phyloP scores from a whole-genome alignment of 2,113 vertebrate species.

The Sorex araneus region DNA sequence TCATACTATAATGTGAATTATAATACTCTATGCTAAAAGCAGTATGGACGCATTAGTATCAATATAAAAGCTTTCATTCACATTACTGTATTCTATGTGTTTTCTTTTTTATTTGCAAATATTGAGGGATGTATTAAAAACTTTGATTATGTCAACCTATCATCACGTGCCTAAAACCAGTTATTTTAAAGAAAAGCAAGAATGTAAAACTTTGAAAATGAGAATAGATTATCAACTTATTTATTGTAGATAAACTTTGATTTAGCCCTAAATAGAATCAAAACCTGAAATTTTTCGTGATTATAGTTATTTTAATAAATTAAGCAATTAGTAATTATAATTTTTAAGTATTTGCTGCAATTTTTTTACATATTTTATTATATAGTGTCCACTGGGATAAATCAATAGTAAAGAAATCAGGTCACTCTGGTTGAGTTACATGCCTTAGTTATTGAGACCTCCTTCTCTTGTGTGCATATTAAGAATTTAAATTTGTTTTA shows the following conservation, averaged over 20 bases:
- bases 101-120: slow-evolving; percentile 13
- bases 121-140: slow-evolving; percentile 18
- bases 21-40: not conserved
- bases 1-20: not conserved
- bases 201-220: not conserved
- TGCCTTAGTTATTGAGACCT: slow-evolving; percentile 47
- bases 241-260: not conserved
- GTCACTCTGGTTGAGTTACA: slow-evolving; percentile 52
- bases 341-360: not conserved
- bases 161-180: not conserved
- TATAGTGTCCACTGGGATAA: slow-evolving; percentile 37
- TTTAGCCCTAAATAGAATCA: slow-evolving; percentile 18
- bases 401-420: slow-evolving; percentile 65
- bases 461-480: not conserved
- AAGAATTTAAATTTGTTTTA: slow-evolving; percentile 35
- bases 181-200: not conserved
- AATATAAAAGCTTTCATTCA: not conserved
- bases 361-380: slow-evolving; percentile 18
- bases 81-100: not conserved
- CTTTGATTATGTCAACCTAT: slow-evolving; percentile 4
- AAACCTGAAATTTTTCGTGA: slow-evolving; percentile 45
- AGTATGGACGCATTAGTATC: not conserved
- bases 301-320: slow-evolving; percentile 50
- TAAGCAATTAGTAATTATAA: slow-evolving; percentile 34
- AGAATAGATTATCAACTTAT: not conserved